Evolutionary conservation across 2,888 invertebrate genomes (phyloP).

Genomic region (Sturmia bella): DNA sequence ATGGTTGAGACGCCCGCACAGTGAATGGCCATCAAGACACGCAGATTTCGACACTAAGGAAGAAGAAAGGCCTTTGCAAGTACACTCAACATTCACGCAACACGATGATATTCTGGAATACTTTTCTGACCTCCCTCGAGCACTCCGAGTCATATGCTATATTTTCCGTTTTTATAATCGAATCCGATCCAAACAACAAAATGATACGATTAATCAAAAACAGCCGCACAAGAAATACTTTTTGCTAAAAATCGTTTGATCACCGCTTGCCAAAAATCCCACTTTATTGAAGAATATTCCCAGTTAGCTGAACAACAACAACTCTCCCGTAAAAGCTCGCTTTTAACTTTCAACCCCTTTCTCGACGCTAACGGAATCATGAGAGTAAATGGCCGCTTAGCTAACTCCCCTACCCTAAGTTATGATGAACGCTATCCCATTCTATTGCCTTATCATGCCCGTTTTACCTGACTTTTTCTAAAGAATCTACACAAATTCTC

Average conservation of each 20-base stretch:
- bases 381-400: neutral
- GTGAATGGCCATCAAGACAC: neutral
- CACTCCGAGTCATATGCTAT: neutral
- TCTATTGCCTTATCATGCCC: neutral
- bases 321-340: neutral
- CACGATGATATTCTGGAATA: neutral
- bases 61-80: neutral
- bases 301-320: no score
- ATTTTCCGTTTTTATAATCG: neutral
- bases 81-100: neutral
- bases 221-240: neutral
- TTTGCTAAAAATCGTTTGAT: constrained; percentile 2
- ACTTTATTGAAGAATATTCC: neutral
- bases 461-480: neutral
- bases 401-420: neutral
- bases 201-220: neutral
- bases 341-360: neutral
- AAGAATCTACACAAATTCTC: neutral
- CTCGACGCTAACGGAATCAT: neutral
- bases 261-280: neutral
- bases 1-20: neutral
- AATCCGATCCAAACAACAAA: neutral
- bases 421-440: neutral
- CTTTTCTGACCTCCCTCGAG: neutral
- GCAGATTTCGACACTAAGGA: neutral